Base-by-base conservation (phyloP, 2,797 vertebrate species). In the Ceryle rudis region DNA sequence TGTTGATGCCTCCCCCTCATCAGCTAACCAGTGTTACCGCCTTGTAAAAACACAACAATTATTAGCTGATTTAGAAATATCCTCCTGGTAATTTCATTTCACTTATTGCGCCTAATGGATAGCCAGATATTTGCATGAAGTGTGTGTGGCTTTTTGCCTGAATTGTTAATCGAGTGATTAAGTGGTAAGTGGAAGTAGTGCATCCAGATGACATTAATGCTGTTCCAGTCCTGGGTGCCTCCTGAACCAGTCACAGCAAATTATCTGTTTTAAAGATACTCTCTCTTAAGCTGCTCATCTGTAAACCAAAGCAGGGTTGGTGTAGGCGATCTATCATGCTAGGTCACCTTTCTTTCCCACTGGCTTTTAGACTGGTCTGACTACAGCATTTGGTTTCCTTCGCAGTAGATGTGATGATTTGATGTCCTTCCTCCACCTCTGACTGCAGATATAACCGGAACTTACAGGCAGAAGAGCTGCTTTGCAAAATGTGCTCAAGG, bases 71-170 rank as follows among this genome's bases (percentile, higher is more conserved):
- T 96, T 95, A 96, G 93, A 95, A 89, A 91, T 95, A 96, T 95
- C 82, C 96, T 96, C 93, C 93, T 79, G 80, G 82, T 95, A 96
- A 96, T 96, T 96, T 96, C 91, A 95, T 97, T 96, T 95, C 93
- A 81, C 94, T 96, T 92, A 78, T 93, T 92, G 91, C 58, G 90
- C 73, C 74, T 96, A 96, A 96, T 95, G 87, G 95, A 95, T 95
- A 95, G 90, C 85, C 60, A 86, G 96, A 91, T 93, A 97, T 97
- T 97, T 96, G 90, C 96, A 96, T 96, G 82, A 96, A 95, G 85
- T 95, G 82, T 96, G 95, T 86, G 91, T 96, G 96, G 95, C 94
- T 97, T 96, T 97, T 95, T 95, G 91, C 94, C 95, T 95, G 90
- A 96, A 96, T 90, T 94, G 96, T 96, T 96, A 95, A 96, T 95